These are phyloP conservation scores for Liparis tanakae DNA, from an alignment of 2,797 vertebrate genomes.

Conservation along the genomic window DNA sequence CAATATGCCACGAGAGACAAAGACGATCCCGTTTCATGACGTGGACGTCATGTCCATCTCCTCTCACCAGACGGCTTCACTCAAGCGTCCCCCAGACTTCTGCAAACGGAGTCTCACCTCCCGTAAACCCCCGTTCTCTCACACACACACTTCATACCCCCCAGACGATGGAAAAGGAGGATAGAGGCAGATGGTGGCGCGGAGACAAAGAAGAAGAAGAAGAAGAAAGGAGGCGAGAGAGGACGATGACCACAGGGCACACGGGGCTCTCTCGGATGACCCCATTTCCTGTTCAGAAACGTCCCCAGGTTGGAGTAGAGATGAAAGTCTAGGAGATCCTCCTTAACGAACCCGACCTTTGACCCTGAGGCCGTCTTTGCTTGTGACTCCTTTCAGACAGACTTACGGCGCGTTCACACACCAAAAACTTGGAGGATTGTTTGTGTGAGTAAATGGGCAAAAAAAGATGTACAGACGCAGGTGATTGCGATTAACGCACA, in stretches of 20 bases:
- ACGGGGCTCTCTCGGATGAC: conserved; percentile 71
- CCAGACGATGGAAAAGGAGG: conserved; percentile 59
- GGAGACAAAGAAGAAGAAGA: background rate
- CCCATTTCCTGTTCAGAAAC: conserved; percentile 73
- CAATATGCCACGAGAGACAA: conserved; percentile 38
- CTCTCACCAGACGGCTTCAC: conserved; percentile 47
- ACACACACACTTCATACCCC: conserved; percentile 53
- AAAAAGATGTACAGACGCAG: too few relatives aligned
- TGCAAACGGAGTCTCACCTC: conserved; percentile 68
- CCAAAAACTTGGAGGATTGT: too few relatives aligned
- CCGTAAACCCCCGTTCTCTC: conserved; percentile 50
- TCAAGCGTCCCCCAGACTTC: conserved; percentile 48
- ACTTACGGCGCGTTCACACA: too few relatives aligned
- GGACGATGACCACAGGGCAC: conserved; percentile 41
- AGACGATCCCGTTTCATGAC: conserved; percentile 40
- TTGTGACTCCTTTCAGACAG: background rate
- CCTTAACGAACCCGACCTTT: conserved; percentile 41
- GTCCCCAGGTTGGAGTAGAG: conserved; percentile 58
- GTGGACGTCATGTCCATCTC: conserved; percentile 57
- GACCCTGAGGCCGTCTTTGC: background rate
- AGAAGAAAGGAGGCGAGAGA: conserved; percentile 42
- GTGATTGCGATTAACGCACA: too few relatives aligned
- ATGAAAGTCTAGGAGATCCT: conserved; percentile 57
- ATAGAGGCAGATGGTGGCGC: conserved; percentile 38
- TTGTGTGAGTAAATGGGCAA: too few relatives aligned